phyloP scores from a whole-genome alignment of 1,140 invertebrate genomes.

The Drosophila carrolli region DNA sequence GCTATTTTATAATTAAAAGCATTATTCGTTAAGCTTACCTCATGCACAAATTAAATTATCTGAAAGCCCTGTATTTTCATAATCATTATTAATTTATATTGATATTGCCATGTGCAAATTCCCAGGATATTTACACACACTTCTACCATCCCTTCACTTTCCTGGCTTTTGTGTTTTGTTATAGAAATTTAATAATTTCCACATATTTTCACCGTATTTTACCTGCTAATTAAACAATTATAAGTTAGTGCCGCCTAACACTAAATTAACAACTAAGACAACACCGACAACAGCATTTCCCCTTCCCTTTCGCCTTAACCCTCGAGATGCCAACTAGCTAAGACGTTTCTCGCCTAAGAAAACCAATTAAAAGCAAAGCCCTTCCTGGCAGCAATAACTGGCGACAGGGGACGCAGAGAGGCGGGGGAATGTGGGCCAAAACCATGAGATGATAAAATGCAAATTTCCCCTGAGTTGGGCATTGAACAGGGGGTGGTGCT shows the following conservation, averaged over 20 bases:
- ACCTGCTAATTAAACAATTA: constrained; percentile 82
- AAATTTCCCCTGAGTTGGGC: constrained; percentile 74
- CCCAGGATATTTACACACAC: background rate
- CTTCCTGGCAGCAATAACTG: constrained; percentile 46
- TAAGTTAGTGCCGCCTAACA: constrained; percentile 64
- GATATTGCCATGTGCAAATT: background rate
- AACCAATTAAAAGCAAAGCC: constrained; percentile 81
- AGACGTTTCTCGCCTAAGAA: constrained; percentile 55
- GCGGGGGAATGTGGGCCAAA: constrained; percentile 5
- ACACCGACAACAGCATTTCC: constrained; percentile 20
- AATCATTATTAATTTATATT: background rate
- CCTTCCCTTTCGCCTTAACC: background rate
- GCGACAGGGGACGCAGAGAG: constrained; percentile 25
- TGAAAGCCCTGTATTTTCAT: background rate
- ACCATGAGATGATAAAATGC: constrained; percentile 76
- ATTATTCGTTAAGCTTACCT: background rate
- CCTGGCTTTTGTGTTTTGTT: background rate
- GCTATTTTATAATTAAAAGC: no score
- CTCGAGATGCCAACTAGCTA: constrained; percentile 9
- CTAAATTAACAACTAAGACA: constrained; percentile 65
- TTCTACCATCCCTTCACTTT: background rate
- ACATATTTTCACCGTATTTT: constrained; percentile 75
- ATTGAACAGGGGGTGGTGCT: background rate
- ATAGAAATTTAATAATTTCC: constrained; percentile 67
- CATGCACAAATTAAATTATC: constrained; percentile 1